Evolutionary conservation across 2,113 vertebrate species (phyloP).

Genomic region (Lepisosteus oculatus): DNA sequence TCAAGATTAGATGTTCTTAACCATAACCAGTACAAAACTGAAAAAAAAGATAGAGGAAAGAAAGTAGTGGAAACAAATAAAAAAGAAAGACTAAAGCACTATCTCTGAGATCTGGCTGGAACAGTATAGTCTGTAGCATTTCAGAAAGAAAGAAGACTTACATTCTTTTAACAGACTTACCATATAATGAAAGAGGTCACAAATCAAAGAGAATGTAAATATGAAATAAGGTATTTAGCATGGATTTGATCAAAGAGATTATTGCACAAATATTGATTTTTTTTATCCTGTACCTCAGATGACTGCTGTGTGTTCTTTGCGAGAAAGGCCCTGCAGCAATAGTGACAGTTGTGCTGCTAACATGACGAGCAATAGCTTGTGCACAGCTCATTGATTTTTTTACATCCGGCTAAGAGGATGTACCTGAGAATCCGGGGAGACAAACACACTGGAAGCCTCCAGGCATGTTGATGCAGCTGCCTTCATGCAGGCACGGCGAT

Average conservation of each 20-base stretch:
- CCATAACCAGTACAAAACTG: conserved; percentile 46
- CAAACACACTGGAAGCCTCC: conserved; percentile 69
- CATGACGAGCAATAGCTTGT: conserved; percentile 54
- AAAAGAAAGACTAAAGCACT: neutral
- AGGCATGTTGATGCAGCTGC: conserved; percentile 70
- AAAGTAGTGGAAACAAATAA: neutral
- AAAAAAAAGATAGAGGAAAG: conserved; percentile 9
- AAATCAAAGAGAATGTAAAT: conserved; percentile 33
- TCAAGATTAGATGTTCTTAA: conserved; percentile 43
- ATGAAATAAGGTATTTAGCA: conserved; percentile 18
- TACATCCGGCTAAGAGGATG: conserved; percentile 18
- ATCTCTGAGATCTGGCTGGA: neutral
- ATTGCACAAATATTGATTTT: conserved; percentile 24
- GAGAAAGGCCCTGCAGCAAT: neutral
- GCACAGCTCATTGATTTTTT: conserved; percentile 56
- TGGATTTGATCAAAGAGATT: conserved; percentile 23
- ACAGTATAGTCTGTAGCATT: too few relatives aligned
- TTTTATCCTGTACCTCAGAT: conserved; percentile 16
- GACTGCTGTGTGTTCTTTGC: neutral
- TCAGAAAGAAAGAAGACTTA: too few relatives aligned
- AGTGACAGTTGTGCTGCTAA: conserved; percentile 22
- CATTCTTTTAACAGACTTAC: conserved; percentile 1
- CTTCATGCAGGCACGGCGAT: conserved; percentile 70
- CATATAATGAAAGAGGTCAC: conserved; percentile 23
- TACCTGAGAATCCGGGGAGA: conserved; percentile 76